Conservation (phyloP, 2,888 invertebrate species). For the Stenichneumon culpator region DNA sequence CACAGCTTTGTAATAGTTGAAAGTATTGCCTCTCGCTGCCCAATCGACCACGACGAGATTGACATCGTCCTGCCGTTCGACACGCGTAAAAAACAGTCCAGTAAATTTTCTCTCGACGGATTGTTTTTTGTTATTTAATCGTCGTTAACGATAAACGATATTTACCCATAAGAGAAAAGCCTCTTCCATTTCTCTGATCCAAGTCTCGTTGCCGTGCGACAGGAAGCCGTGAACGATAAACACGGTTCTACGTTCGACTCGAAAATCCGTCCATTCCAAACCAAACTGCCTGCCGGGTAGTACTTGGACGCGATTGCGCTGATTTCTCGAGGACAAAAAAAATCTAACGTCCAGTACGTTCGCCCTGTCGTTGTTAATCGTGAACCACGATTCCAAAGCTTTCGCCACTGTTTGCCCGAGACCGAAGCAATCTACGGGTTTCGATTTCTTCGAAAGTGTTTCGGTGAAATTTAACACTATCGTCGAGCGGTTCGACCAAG, state of each 20-base stretch:
- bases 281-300: slow-evolving; percentile 85
- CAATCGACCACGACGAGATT: slow-evolving; percentile 89
- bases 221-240: slow-evolving; percentile 89
- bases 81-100: not conserved
- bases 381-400: slow-evolving; percentile 85
- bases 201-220: slow-evolving; percentile 87
- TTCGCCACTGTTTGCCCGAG: slow-evolving; percentile 84
- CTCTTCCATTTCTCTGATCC: slow-evolving; percentile 87
- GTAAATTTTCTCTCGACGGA: not conserved
- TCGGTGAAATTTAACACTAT: slow-evolving; percentile 17
- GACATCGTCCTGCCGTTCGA: slow-evolving; percentile 86
- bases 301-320: slow-evolving; percentile 85
- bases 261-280: slow-evolving; percentile 87
- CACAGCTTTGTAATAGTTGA: slow-evolving; percentile 88
- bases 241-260: slow-evolving; percentile 86
- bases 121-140: not conserved
- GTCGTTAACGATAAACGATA: not conserved
- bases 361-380: slow-evolving; percentile 85
- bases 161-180: slow-evolving; percentile 88
- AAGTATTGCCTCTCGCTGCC: slow-evolving; percentile 88
- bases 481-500: slow-evolving; percentile 54
- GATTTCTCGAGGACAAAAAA: slow-evolving; percentile 85
- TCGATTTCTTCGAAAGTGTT: not conserved
- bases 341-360: slow-evolving; percentile 86
- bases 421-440: slow-evolving; percentile 86